Conservation (phyloP, 1,140 invertebrate genomes). For the Drosophila lowei region DNA sequence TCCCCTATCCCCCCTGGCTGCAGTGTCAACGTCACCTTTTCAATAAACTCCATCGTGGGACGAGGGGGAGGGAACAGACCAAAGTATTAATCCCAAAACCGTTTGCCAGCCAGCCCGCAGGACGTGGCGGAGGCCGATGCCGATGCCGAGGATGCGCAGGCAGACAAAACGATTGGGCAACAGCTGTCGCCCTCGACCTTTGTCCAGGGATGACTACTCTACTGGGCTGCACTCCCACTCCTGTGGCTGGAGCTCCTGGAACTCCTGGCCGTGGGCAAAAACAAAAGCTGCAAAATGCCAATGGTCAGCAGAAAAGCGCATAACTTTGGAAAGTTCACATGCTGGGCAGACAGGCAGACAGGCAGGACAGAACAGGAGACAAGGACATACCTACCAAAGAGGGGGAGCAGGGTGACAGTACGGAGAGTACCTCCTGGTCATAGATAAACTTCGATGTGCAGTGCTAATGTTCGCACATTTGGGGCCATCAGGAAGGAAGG, state of each 20-base stretch:
- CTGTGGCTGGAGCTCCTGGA: background rate
- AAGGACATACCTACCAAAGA: conserved; percentile 27
- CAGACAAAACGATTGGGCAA: conserved; percentile 76
- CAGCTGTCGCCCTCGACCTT: conserved; percentile 72
- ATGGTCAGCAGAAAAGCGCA: conserved; percentile 80
- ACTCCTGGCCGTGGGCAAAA: conserved; percentile 42
- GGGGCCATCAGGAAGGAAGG: conserved; percentile 5
- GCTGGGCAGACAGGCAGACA: conserved; percentile 46
- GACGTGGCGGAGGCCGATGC: no score
- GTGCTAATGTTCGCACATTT: conserved; percentile 74
- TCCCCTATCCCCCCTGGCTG: conserved; percentile 17
- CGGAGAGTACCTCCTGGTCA: conserved; percentile 27
- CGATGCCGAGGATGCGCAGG: conserved; percentile 29
- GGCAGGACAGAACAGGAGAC: conserved; percentile 16
- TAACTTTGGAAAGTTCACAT: conserved; percentile 77
- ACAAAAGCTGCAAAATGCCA: conserved; percentile 80
- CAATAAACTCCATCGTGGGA: conserved; percentile 71
- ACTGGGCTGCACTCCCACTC: background rate
- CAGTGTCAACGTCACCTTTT: conserved; percentile 75
- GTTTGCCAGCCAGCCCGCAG: conserved; percentile 46
- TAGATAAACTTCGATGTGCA: conserved; percentile 58
- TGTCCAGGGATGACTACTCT: conserved; percentile 27
- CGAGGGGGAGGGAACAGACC: conserved; percentile 26
- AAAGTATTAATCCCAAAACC: conserved; percentile 75
- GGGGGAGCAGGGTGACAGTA: conserved; percentile 8